Evolutionary conservation across 64 coral and sea anemone genomes (phyloP), one percentile per base, ranked within the genome.

Genomic region (Acropora tenuis): DNA sequence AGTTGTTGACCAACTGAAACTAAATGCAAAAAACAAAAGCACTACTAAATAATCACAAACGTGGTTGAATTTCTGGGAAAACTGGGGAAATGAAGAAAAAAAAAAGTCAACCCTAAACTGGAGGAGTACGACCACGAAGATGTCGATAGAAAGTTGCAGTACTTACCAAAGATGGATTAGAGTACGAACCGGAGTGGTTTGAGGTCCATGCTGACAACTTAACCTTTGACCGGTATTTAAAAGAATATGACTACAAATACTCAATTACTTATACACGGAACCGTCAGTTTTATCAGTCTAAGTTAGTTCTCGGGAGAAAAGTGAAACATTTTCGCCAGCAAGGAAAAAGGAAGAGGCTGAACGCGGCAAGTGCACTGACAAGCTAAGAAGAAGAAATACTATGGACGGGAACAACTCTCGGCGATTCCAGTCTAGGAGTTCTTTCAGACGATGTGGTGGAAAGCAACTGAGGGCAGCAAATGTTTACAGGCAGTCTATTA

Each of bases 131-230:
- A 58, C n/a, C 49, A 58, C 61, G 41, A 72, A 88, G 7, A 77
- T 9, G 73, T 88, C 71, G 72, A 88, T 77, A 88, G 77, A 76
- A 55, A 77, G 72, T 88, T 88, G 49, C 82, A 88, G 47, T 88
- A 10, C 69, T 69, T 75, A 75, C 85, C 3, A 76, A 75, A 88
- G 71, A 88, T 45, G 46, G 85, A 42, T 88, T 74, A 6, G 69
- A 90, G 42, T 90, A 90, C 89, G 20, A 90, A 73, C 78, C 78
- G 71, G 89, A 90, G 40, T n/a, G 83, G 89, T 82, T 19, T 90
- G 44, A 90, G 83, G 83, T 67, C 66, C 66, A 82, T 82, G 65
- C 58, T 90, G 69, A 68, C 47, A n/a, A n/a, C n/a, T n/a, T n/a
- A 65, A 44, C 89, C 77, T 79, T 83, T 55, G 43, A 91, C 79